phyloP scores from a whole-genome alignment of 2,888 invertebrate genomes.

The Eilema depressum region DNA sequence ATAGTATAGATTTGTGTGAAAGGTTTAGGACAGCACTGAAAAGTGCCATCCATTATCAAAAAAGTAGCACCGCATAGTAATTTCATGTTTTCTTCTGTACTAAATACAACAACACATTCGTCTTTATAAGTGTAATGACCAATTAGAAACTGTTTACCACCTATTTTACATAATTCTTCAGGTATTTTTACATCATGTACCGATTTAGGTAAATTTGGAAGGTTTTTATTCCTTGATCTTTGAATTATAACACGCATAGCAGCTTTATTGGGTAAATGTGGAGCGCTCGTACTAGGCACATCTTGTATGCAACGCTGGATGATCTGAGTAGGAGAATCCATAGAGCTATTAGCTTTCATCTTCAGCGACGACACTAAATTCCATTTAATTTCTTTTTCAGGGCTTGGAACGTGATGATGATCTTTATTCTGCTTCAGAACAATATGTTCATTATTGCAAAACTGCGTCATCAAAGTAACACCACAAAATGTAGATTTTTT shows the following conservation, averaged over 20 bases:
- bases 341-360: constrained; percentile 21
- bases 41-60: constrained; percentile 7
- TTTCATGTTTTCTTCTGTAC: constrained; percentile 4
- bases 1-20: constrained; percentile 8
- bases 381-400: not conserved
- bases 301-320: constrained; percentile 26
- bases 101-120: constrained; percentile 3
- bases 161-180: constrained; percentile 23
- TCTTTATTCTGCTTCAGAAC: constrained; percentile 3
- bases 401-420: too few species aligned
- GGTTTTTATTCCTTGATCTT: constrained; percentile 24
- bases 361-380: constrained; percentile 15
- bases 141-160: constrained; percentile 23
- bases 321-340: constrained; percentile 25
- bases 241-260: too few species aligned
- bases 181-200: constrained; percentile 24
- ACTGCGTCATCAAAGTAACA: not conserved
- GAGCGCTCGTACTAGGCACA: constrained; percentile 23
- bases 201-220: constrained; percentile 24
- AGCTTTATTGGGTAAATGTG: constrained; percentile 26
- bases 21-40: constrained; percentile 3
- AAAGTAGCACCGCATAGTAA: constrained; percentile 6
- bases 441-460: constrained; percentile 4
- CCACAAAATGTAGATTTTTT: constrained; percentile 3
- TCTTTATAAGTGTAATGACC: constrained; percentile 11